Conservation (phyloP, 2,888 invertebrate genomes). For the Drosophila acutilabella region DNA sequence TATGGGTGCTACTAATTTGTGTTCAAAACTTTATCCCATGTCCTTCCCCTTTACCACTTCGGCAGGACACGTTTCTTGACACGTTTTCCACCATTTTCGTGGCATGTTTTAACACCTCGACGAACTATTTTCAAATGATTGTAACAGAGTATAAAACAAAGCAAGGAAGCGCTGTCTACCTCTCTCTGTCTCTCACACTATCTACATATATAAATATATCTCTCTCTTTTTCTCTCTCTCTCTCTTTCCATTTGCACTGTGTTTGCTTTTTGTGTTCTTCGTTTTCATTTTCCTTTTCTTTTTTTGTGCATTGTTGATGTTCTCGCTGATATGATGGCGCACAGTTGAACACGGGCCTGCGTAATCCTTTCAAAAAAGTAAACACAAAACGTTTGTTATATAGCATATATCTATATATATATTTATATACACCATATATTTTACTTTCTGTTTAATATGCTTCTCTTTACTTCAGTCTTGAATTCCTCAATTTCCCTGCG, state of each 20-base stretch:
- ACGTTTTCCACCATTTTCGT: constrained; percentile 27
- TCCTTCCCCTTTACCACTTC: neutral
- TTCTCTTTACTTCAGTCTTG: constrained; percentile 1
- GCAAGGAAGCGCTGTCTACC: constrained; percentile 3
- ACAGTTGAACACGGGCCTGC: constrained; percentile 84
- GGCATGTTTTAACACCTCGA: constrained; percentile 57
- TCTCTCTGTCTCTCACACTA: neutral
- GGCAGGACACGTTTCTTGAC: constrained; percentile 1
- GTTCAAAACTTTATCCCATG: neutral
- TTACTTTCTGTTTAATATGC: constrained; percentile 5
- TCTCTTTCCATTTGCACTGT: constrained; percentile 39
- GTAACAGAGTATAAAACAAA: constrained; percentile 20
- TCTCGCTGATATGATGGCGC: constrained; percentile 45
- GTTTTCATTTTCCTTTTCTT: constrained; percentile 37
- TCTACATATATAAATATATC: constrained; percentile 3
- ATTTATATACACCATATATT: constrained; percentile 23
- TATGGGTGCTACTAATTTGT: constrained; percentile 9
- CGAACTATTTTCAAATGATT: constrained; percentile 57
- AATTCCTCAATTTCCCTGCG: neutral
- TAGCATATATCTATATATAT: constrained; percentile 18
- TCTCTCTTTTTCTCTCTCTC: constrained; percentile 18
- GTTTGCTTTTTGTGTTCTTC: constrained; percentile 44
- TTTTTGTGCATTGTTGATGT: constrained; percentile 21
- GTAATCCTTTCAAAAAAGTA: constrained; percentile 85
- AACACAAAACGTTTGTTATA: constrained; percentile 64